phyloP scores from a whole-genome alignment of 2,113 vertebrate genomes.

The Atherinomorus stipes region DNA sequence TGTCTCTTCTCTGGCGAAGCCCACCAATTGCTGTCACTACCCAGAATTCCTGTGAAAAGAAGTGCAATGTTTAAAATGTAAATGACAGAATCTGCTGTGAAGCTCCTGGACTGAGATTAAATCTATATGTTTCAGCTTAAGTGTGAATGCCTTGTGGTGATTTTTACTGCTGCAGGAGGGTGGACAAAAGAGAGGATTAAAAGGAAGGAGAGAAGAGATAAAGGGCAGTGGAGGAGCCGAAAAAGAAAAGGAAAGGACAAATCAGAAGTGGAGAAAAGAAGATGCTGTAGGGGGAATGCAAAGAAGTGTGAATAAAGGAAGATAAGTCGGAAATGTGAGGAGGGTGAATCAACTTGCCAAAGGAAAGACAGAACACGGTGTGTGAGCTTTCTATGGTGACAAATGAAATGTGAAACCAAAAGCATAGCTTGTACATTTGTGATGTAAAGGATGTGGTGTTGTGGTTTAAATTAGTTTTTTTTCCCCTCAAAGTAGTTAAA shows the following conservation, averaged over 20 bases:
- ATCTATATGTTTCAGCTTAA: neutral
- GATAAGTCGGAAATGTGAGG: neutral
- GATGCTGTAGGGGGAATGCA: neutral
- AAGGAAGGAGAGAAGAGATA: neutral
- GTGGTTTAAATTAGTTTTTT: too few species aligned
- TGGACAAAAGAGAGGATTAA: neutral
- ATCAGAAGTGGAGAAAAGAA: neutral
- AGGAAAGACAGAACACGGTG: neutral
- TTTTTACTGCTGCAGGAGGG: slow-evolving; percentile 3
- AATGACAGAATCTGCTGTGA: slow-evolving; percentile 1
- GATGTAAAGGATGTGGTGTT: too few species aligned
- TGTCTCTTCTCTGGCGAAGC: neutral
- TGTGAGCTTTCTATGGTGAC: neutral
- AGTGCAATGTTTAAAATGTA: neutral
- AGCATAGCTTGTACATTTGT: too few species aligned
- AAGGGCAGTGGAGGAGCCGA: neutral
- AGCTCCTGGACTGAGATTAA: neutral
- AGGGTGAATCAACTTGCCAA: neutral
- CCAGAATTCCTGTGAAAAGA: neutral
- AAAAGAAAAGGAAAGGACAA: neutral
- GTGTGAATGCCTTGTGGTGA: slow-evolving; percentile 7
- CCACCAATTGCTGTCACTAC: neutral
- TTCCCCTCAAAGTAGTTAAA: too few species aligned
- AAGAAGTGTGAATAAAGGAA: neutral
- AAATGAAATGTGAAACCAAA: neutral